Conservation (phyloP, 2,113 vertebrate species). For the Neogale vison region DNA sequence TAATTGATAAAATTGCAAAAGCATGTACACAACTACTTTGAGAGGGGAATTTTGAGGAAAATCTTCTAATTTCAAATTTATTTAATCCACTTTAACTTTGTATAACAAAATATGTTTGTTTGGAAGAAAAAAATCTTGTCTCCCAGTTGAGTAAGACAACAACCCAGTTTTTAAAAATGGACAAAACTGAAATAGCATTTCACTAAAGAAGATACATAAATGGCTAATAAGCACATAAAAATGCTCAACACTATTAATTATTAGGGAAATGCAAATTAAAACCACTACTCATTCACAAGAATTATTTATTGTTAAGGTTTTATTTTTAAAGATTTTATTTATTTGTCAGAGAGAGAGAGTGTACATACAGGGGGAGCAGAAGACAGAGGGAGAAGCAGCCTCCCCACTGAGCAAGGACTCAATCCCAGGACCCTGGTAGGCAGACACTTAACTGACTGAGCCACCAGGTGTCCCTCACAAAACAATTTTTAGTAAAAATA, state of each 20-base stretch:
- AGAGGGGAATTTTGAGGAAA: neutral
- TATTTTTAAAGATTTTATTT: neutral
- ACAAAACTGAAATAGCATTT: neutral
- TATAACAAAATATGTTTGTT: neutral
- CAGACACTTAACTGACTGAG: neutral
- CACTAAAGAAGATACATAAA: neutral
- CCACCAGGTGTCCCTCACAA: neutral
- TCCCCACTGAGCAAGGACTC: neutral
- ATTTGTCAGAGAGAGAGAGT: neutral
- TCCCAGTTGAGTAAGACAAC: neutral
- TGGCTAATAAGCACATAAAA: neutral
- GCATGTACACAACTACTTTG: neutral
- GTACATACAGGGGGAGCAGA: neutral
- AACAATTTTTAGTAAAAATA: neutral
- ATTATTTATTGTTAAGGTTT: neutral
- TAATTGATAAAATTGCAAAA: neutral
- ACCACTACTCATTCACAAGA: neutral
- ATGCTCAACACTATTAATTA: neutral
- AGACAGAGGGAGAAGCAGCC: neutral
- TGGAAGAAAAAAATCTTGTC: neutral
- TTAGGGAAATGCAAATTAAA: neutral
- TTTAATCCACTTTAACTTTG: neutral
- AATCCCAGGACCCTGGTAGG: neutral
- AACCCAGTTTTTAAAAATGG: neutral
- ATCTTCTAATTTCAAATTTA: neutral